phyloP scores from a whole-genome alignment of 2,888 invertebrate species.

The Cordilura impudica region DNA sequence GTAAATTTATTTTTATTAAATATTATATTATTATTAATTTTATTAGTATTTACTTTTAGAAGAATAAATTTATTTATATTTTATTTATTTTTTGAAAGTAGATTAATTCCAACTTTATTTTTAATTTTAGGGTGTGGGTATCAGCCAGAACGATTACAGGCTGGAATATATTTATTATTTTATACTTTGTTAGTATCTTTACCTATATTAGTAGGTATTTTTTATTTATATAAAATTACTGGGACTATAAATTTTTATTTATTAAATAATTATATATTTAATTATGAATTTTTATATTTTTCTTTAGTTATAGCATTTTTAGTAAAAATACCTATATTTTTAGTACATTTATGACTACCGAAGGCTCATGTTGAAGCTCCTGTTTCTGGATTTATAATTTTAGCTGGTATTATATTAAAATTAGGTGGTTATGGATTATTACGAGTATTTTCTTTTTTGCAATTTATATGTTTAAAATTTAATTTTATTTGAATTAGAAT shows the following conservation, averaged over 20 bases:
- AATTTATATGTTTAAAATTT: slow-evolving; percentile 78
- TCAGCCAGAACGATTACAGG: slow-evolving; percentile 84
- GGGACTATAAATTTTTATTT: slow-evolving; percentile 80
- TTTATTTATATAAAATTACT: slow-evolving; percentile 71
- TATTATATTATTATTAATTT: slow-evolving; percentile 79
- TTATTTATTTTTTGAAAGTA: slow-evolving; percentile 85
- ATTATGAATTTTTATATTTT: slow-evolving; percentile 78
- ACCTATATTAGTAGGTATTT: slow-evolving; percentile 76
- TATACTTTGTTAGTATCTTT: slow-evolving; percentile 84
- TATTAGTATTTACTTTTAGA: slow-evolving; percentile 81
- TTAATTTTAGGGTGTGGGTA: slow-evolving; percentile 84
- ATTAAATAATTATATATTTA: slow-evolving; percentile 77
- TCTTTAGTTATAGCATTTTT: slow-evolving; percentile 82
- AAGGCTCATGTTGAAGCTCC: slow-evolving; percentile 89
- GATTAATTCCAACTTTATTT: slow-evolving; percentile 83
- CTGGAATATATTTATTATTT: slow-evolving; percentile 84
- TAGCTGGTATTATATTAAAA: slow-evolving; percentile 86
- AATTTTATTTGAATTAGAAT: slow-evolving; percentile 80
- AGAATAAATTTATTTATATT: slow-evolving; percentile 81
- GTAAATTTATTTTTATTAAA: slow-evolving; percentile 79
- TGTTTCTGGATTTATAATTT: slow-evolving; percentile 85
- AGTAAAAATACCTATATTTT: slow-evolving; percentile 85
- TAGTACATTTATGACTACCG: slow-evolving; percentile 84
- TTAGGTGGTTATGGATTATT: slow-evolving; percentile 85
- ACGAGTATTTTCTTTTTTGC: slow-evolving; percentile 80